Conservation (phyloP, 1,140 invertebrate genomes). For the Megalopta genalis region DNA sequence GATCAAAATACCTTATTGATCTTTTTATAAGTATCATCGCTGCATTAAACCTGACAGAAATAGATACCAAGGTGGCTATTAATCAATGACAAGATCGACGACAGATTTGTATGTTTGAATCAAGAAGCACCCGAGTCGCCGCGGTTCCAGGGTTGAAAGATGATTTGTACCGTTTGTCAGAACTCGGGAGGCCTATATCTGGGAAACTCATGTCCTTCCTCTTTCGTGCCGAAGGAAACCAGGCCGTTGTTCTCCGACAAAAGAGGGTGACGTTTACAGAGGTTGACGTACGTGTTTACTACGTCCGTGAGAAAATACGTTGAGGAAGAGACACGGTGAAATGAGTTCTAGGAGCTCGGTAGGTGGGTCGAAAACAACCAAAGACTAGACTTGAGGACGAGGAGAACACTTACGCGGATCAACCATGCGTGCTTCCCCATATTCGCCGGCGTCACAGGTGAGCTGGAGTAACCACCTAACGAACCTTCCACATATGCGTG, state of each 20-base stretch:
- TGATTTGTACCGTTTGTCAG: neutral
- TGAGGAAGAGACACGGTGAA: slow-evolving; percentile 30
- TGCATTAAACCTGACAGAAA: too few species aligned
- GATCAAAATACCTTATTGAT: too few species aligned
- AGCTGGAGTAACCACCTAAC: slow-evolving; percentile 34
- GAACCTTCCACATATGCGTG: slow-evolving; percentile 9
- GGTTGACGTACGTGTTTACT: slow-evolving; percentile 34
- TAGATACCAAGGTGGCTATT: too few species aligned
- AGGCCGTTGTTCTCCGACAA: neutral
- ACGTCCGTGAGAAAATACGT: slow-evolving; percentile 59
- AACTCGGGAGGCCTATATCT: neutral
- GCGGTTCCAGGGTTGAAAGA: too few species aligned
- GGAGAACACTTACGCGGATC: slow-evolving; percentile 45
- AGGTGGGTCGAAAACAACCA: slow-evolving; percentile 49
- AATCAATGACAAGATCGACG: too few species aligned
- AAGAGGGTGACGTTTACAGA: slow-evolving; percentile 31
- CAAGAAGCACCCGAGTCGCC: too few species aligned
- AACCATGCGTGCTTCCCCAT: slow-evolving; percentile 61
- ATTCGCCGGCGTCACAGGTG: slow-evolving; percentile 58
- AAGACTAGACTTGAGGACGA: slow-evolving; percentile 53
- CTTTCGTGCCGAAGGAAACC: slow-evolving; percentile 10
- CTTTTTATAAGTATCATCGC: too few species aligned
- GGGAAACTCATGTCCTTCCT: neutral
- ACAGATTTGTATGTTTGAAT: too few species aligned
- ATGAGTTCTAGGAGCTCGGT: slow-evolving; percentile 33